phyloP scores from a whole-genome alignment of 2,888 invertebrate species.

The Megastigmus dorsalis region DNA sequence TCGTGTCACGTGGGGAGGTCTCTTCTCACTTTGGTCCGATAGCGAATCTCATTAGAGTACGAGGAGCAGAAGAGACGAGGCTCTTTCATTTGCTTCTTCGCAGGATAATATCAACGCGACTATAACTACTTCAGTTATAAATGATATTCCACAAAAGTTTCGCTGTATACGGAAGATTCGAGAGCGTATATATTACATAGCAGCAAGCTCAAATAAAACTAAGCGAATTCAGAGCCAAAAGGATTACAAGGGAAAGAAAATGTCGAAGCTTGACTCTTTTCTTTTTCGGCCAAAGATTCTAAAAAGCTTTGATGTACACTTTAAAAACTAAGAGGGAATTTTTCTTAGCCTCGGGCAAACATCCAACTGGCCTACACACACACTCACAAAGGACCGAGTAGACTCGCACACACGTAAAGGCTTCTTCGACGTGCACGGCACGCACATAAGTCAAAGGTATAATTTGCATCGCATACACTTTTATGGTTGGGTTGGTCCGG shows the following conservation, averaged over 20 bases:
- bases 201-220: background rate
- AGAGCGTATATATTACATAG: background rate
- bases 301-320: conserved; percentile 46
- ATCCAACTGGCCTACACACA: conserved; percentile 35
- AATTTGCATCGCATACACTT: conserved; percentile 50
- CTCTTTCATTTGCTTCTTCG: background rate
- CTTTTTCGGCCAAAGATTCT: background rate
- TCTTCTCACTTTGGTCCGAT: conserved; percentile 41
- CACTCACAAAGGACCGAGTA: too few relatives aligned
- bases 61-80: conserved; percentile 15
- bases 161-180: background rate
- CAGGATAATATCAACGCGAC: too few relatives aligned
- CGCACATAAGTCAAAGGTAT: conserved; percentile 27
- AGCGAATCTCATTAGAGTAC: conserved; percentile 50
- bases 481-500: conserved; percentile 33
- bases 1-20: conserved; percentile 50
- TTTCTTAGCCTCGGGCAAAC: conserved; percentile 45
- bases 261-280: background rate
- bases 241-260: background rate
- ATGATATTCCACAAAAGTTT: background rate
- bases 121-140: conserved; percentile 17
- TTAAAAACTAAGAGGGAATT: conserved; percentile 35
- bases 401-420: background rate
- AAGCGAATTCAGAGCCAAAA: conserved; percentile 5
- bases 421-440: background rate